Conservation (phyloP, 1,140 invertebrate species). For the Drosophila grimshawi region DNA sequence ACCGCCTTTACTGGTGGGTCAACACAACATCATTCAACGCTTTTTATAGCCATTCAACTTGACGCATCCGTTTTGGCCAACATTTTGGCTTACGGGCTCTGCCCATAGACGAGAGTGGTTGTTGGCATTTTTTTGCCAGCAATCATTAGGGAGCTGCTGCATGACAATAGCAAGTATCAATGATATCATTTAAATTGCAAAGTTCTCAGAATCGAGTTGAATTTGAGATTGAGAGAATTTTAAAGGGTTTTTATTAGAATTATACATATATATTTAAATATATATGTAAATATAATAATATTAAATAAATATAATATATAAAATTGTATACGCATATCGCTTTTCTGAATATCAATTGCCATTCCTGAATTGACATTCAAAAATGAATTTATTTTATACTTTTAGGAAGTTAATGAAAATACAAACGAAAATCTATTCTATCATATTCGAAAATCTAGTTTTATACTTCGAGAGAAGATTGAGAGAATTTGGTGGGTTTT, state of each 20-base stretch:
- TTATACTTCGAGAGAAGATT: no score
- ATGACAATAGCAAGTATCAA: neutral
- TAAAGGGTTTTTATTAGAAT: neutral
- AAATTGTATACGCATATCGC: no score
- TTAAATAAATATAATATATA: no score
- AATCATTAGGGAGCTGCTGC: conserved; percentile 10
- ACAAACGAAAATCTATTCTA: no score
- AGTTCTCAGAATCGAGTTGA: neutral
- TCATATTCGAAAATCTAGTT: no score
- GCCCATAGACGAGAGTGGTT: conserved; percentile 38
- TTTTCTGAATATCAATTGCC: no score
- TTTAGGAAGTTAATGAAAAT: no score
- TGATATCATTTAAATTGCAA: neutral
- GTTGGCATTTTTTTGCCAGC: conserved; percentile 34
- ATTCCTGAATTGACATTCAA: no score
- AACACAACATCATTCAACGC: conserved; percentile 73
- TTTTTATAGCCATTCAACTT: conserved; percentile 80
- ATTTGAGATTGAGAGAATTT: neutral
- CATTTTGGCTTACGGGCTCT: conserved; percentile 52
- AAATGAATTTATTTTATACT: no score
- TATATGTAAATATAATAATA: no score
- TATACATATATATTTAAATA: no score
- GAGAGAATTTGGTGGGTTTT: neutral
- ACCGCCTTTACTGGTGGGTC: conserved; percentile 29
- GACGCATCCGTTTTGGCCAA: conserved; percentile 75